Evolutionary conservation across 2,113 vertebrate species (phyloP).

Genomic region (Acinonyx jubatus): DNA sequence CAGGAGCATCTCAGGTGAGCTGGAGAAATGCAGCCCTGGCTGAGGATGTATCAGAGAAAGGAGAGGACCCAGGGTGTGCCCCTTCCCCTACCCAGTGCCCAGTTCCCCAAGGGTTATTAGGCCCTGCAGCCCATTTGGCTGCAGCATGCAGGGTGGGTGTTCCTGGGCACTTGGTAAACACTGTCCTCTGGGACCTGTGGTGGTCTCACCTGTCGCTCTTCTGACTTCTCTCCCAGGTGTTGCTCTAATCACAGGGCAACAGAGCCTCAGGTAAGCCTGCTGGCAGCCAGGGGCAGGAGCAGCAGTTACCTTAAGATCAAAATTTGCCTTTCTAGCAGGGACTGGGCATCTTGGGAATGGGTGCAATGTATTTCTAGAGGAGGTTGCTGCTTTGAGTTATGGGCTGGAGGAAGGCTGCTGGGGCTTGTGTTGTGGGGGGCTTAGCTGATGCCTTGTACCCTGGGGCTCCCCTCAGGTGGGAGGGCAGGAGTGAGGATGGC

Average conservation of each 20-base stretch:
- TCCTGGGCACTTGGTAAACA: conserved; percentile 55
- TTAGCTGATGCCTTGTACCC: not conserved
- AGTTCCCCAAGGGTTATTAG: conserved; percentile 60
- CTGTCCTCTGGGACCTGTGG: not conserved
- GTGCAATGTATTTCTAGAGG: not conserved
- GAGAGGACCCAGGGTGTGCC: conserved; percentile 60
- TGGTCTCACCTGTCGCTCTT: conserved; percentile 76
- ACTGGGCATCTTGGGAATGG: conserved; percentile 31
- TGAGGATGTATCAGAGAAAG: conserved; percentile 61
- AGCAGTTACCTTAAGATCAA: conserved; percentile 11
- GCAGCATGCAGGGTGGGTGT: conserved; percentile 17
- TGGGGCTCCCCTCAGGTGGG: not conserved
- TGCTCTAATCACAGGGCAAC: conserved; percentile 58
- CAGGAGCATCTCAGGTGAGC: conserved; percentile 76
- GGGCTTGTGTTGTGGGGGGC: not conserved
- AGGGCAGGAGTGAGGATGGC: conserved; percentile 24
- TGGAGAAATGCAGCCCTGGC: conserved; percentile 73
- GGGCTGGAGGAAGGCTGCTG: not conserved
- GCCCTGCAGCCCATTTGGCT: conserved; percentile 57
- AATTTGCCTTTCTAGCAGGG: conserved; percentile 44
- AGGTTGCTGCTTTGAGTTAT: not conserved
- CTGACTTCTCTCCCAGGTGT: conserved; percentile 71
- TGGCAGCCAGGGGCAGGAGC: conserved; percentile 51
- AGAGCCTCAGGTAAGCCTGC: conserved; percentile 80
- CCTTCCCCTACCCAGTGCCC: conserved; percentile 23